Base-by-base conservation (phyloP, 1,140 invertebrate genomes). In the Elysia chlorotica region DNA sequence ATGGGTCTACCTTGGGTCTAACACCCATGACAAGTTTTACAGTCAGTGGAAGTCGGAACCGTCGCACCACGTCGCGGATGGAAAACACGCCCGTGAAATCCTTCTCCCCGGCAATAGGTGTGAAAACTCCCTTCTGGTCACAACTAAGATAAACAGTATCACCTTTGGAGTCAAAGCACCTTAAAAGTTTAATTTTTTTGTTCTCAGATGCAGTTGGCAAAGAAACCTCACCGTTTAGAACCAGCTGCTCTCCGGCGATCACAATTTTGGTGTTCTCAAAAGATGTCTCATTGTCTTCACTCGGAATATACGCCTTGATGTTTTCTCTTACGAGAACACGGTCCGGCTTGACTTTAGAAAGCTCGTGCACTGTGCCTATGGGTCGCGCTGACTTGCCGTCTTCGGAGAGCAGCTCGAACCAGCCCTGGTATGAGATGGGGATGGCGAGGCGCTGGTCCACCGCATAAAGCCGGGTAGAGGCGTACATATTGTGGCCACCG, bases 381-480 rank as follows among this genome's bases (percentile, higher is more conserved):
- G 95, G 95, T 63, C 94, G 90, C 1, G 95, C 94, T 21, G 94
- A 93, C 77, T 93, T 90, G 0, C 95, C 96, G 83, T 97, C 95
- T 87, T 98, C 95, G 83, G 94, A 96, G 31, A 97, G 88, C 37
- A 97, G 91, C 88, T 98, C 96, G 85, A 97, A 97, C 88, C 94
- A 97, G 5, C 96, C 96, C 74, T 92, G 90, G 85, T 96, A 98
- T 6, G 92, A 92, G 72, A 96, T 92, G 0, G 96, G 96, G 65
- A 98, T 96, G 57, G 94, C 82, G 17, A 86, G 74, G 5, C 83
- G 75, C 62, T 85, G 85, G 35, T 84, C 81, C 33, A 82, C 65
- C 0, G 83, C 56, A 30, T 79, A 92, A 53, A 97, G 88, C 79
- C 78, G 91, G 21, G 71, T 74, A 14, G 69, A 38, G 3, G 75